Base-by-base conservation (phyloP, 2,113 vertebrate species). In the Elanoides forficatus region DNA sequence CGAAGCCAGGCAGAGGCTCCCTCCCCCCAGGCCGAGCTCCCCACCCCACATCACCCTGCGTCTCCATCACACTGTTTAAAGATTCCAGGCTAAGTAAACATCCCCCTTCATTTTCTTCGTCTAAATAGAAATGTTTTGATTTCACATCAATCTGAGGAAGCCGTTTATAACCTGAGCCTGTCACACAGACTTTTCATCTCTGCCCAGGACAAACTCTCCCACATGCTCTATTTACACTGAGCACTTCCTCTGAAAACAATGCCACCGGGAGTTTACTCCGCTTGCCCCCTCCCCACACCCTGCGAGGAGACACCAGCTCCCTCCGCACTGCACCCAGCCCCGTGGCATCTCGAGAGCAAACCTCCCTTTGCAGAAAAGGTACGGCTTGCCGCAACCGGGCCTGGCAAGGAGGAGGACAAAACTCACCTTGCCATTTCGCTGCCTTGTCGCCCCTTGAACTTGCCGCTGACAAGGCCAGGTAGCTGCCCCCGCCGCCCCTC, bases 171-270 rank as follows among this genome's bases (percentile, higher is more conserved):
- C 98, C 93, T 92, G 95, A 60, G 86, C 97, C 95, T 98, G 98
- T 98, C 98, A 98, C 75, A 80, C 32, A 34, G 93, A 96, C 97
- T 98, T 98, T 98, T 98, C 98, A 98, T 98, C 98, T 98, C 97
- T 97, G 98, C 98, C 97, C 97, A 93, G 97, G 98, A 98, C 98
- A 97, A 97, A 98, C 96, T 98, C 98, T 98, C 98, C 98, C 93
- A 97, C 98, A 92, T 94, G 98, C 95, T 98, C 97, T 99, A 99
- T 99, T 99, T 99, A 99, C 99, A 98, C 98, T 98, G 98, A 97
- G 79, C 91, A 86, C 98, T 99, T 99, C 99, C 99, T 99, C 97
- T 96, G 98, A 98, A 99, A 99, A 99, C 99, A 99, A 99, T 99
- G 98, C 99, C 98, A 98, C 93, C 79, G 98, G 97, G 98, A 98